Evolutionary conservation across 2,797 vertebrate genomes (phyloP), one percentile per base, ranked within the genome.

Genomic region (Spatula versicolor): DNA sequence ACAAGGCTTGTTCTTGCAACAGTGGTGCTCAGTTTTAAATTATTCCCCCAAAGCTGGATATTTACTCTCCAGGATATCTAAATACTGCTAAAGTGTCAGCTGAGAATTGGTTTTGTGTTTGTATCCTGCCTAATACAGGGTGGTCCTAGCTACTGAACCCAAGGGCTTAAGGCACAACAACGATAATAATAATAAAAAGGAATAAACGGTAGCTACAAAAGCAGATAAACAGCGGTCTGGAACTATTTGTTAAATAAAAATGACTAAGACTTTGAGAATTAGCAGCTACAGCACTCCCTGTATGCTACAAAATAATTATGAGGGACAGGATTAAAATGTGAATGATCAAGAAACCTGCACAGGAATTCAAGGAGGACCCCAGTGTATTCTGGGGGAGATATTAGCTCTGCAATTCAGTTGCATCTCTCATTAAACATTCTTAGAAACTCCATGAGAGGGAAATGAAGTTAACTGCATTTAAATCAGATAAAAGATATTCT

Each of bases 401-500:
- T 85, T 1, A 94, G 64, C 69, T 68, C 52, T 71, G 86, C 82
- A 71, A 63, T 85, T 77, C 79, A 77, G 33, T 21, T 64, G 60
- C 62, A 35, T 39, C 58, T 93, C 73, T 73, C 45, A 81, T 64
- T 78, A 83, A 75, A 58, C 58, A 74, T 33, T 58, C 62, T 81
- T 78, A 62, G 90, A 87, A 92, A 72, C 62, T 59, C 66, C 62
- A 78, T 46, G 76, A 86, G 90, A 88, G 33, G 55, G 55, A 92
- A 89, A 85, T 64, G 0, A 89, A 94, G 59, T 62, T 90, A 88
- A 92, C 0, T 55, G 39, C 75, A 92, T 88, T 85, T 91, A 88
- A 86, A 94, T 68, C 69, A 72, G 62, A 35, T 78, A 81, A 86
- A 52, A 96, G 89, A 77, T 83, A 90, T 52, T 88, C 23, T 60